Percentiles rank a stretch among this genome's conserved stretches.
Evolutionary conservation across 2,797 vertebrate species (phyloP).

Genomic region (Cryptoprocta ferox): DNA sequence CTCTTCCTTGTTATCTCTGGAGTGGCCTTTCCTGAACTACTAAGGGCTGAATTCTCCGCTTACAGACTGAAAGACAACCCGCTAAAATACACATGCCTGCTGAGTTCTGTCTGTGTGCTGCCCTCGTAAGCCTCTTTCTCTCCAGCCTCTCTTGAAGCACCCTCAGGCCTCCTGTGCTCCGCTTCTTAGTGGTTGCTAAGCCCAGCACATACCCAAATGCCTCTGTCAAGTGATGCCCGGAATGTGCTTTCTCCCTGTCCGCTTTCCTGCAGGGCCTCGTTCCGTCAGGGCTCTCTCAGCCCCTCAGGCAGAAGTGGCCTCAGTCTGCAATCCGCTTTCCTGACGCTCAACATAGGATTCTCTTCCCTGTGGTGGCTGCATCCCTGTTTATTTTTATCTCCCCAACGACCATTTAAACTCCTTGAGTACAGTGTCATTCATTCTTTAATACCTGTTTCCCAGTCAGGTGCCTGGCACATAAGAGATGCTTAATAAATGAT

Average conservation of each 20-base stretch:
- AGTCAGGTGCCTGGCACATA: not conserved
- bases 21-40: not conserved
- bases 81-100: not conserved
- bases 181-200: not conserved
- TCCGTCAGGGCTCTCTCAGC: not conserved
- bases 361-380: not conserved
- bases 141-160: not conserved
- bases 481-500: slow-evolving; percentile 24
- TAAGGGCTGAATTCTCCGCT: not conserved
- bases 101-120: not conserved
- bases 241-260: not conserved
- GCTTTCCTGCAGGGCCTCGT: not conserved
- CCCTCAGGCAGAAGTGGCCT: not conserved
- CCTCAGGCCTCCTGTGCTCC: not conserved
- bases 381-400: not conserved
- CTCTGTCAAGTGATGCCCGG: not conserved
- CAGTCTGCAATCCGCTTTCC: not conserved
- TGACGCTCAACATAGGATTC: not conserved
- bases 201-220: not conserved
- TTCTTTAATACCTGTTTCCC: slow-evolving; percentile 11
- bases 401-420: not conserved
- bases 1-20: not conserved
- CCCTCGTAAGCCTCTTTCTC: not conserved
- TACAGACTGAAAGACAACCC: not conserved
- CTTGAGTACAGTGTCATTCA: not conserved